These are phyloP conservation scores for Miltochrista miniata DNA, from an alignment of 2,888 invertebrate species.

Conservation along the genomic window DNA sequence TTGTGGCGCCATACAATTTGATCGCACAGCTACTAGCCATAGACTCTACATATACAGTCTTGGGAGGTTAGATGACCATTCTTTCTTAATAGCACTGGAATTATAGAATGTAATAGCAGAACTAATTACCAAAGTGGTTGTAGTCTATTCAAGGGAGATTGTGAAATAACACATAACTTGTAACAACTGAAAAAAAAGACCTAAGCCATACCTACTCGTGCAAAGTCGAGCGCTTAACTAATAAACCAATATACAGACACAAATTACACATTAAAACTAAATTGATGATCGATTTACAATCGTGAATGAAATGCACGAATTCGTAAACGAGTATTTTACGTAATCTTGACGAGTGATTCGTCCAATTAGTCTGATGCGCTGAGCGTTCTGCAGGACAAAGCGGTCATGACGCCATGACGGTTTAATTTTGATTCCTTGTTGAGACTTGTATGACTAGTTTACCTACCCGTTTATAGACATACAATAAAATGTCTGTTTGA, in stretches of 20 bases:
- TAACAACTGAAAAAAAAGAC: no score
- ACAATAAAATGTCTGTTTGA: constrained; percentile 1
- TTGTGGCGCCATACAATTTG: no score
- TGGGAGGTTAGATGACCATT: no score
- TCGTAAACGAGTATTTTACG: constrained; percentile 21
- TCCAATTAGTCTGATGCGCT: constrained; percentile 31
- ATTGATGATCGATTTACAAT: constrained; percentile 21
- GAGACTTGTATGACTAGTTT: constrained; percentile 41
- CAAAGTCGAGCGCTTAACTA: not conserved
- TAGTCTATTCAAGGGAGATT: no score
- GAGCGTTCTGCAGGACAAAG: constrained; percentile 37
- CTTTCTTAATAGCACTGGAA: no score
- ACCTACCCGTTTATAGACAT: constrained; percentile 34
- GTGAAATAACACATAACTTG: no score
- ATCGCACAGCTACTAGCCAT: no score
- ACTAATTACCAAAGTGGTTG: no score
- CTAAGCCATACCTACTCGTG: not conserved
- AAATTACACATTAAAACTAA: constrained; percentile 24
- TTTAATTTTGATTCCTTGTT: constrained; percentile 45
- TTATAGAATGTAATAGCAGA: no score
- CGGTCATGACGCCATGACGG: constrained; percentile 49
- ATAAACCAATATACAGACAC: not conserved
- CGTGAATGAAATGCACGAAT: constrained; percentile 21
- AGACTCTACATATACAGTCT: no score
- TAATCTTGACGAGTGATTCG: constrained; percentile 30